Base-by-base conservation (phyloP, 2,888 invertebrate species). In the Melangyna quadrimaculata region DNA sequence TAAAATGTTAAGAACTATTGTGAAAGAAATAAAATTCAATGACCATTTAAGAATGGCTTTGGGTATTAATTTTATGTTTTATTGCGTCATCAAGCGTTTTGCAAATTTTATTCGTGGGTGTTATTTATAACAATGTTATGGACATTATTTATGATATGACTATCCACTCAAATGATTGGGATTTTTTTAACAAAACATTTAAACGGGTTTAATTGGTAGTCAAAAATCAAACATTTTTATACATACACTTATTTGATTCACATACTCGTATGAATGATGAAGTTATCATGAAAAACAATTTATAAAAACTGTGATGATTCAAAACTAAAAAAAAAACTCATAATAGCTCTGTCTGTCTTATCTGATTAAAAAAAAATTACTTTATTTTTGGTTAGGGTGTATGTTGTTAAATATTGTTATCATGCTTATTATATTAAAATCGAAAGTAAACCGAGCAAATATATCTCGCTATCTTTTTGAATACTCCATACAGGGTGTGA, bases 91-190 rank as follows among this genome's bases (percentile, higher is more conserved):
- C 29, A 1, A 45, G 17, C 5, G 10, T 29, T 2, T 27, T 63
- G 40, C 40, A 43, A 63, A 43, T n/a, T 37, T 14, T 35, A 5
- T 27, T 12, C 17, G 63, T 63, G 29, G 63, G 63, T 63, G 43
- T 63, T 63, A 45, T 45, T 63, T 63, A 29, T 63, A 29, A 43
- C 7, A 63, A 45, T 45, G 0, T 45, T 63, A 29, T 43, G 29
- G 17, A 24, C 8, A 45, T 45, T 43, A 9, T 61, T 61, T 24
- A 10, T n/a, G n/a, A n/a, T 1, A 0, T 45, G 3, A 1, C 45
- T n/a, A 10, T 10, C 2, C 1, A 14, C 22, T 48, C 2, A 12
- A 22, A 8, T 27, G 7, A 22, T 14, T 27, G 7, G 14, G 1
- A 3, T 10, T 3, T 24, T 24, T 8, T 17, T 6, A 1, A 51